phyloP scores from a whole-genome alignment of 2,113 vertebrate genomes.

The Pteropus alecto region DNA sequence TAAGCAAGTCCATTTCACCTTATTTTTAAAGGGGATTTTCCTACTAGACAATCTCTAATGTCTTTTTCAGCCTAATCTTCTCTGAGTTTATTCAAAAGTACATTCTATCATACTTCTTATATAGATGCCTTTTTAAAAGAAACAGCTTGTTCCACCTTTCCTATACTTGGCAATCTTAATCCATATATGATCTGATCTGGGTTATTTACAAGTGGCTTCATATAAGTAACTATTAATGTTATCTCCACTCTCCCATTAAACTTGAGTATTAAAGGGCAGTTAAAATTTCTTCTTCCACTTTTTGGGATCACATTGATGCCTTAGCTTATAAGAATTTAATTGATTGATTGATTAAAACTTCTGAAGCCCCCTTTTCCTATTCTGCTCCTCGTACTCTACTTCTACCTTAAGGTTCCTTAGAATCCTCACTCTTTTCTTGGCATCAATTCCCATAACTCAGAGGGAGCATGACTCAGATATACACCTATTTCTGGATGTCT shows the following conservation, averaged over 20 bases:
- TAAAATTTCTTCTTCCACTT: neutral
- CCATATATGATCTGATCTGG: neutral
- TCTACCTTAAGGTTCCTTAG: neutral
- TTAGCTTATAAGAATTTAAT: neutral
- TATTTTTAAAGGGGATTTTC: neutral
- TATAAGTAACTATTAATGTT: neutral
- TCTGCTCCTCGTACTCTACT: constrained; percentile 18
- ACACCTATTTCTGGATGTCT: neutral
- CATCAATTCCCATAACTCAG: neutral
- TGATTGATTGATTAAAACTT: neutral
- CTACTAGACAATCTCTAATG: neutral
- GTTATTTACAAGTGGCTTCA: neutral
- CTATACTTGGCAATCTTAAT: neutral
- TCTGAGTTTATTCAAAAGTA: neutral
- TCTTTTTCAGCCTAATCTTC: neutral
- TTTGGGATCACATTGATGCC: neutral
- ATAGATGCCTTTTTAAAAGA: neutral
- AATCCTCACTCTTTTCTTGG: constrained; percentile 5
- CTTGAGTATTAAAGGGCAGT: neutral
- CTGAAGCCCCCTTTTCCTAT: constrained; percentile 42
- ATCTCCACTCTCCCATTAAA: neutral
- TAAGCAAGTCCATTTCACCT: neutral
- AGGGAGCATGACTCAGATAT: neutral
- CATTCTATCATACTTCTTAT: neutral
- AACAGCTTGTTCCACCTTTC: neutral